Conservation (phyloP, 2,797 vertebrate genomes). For the Varecia variegata region DNA sequence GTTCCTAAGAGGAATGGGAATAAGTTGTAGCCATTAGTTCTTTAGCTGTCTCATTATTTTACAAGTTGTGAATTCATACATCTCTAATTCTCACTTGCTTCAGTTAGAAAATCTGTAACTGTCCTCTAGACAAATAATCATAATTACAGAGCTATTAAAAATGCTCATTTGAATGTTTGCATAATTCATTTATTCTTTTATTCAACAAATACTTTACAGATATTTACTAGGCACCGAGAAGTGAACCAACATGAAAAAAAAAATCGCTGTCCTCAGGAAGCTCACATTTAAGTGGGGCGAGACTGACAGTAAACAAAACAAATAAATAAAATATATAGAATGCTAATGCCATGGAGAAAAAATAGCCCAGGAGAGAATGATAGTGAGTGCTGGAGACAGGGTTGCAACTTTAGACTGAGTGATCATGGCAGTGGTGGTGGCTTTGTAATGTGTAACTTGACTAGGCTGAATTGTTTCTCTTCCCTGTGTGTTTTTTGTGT, state of each 20-base stretch:
- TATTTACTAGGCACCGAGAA: not conserved
- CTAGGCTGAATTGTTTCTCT: not conserved
- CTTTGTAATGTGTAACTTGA: not conserved
- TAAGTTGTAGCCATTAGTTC: constrained; percentile 1
- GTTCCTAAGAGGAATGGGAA: not conserved
- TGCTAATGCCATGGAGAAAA: not conserved
- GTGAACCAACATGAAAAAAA: not conserved
- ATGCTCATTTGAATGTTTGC: not conserved
- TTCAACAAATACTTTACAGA: not conserved
- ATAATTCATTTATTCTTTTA: not conserved
- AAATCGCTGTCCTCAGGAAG: not conserved
- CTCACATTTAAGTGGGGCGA: not conserved
- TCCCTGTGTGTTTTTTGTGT: not conserved
- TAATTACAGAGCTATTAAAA: not conserved
- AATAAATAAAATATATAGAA: not conserved
- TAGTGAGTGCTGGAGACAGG: not conserved
- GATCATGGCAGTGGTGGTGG: not conserved
- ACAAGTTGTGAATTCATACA: not conserved
- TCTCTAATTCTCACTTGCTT: constrained; percentile 4
- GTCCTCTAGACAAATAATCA: not conserved
- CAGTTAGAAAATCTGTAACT: constrained; percentile 4
- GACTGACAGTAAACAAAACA: not conserved
- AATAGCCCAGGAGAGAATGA: not conserved
- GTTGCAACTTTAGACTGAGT: not conserved
- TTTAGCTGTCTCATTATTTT: not conserved